Evolutionary conservation across 2,113 vertebrate species (phyloP).

Genomic region (Rhea pennata): DNA sequence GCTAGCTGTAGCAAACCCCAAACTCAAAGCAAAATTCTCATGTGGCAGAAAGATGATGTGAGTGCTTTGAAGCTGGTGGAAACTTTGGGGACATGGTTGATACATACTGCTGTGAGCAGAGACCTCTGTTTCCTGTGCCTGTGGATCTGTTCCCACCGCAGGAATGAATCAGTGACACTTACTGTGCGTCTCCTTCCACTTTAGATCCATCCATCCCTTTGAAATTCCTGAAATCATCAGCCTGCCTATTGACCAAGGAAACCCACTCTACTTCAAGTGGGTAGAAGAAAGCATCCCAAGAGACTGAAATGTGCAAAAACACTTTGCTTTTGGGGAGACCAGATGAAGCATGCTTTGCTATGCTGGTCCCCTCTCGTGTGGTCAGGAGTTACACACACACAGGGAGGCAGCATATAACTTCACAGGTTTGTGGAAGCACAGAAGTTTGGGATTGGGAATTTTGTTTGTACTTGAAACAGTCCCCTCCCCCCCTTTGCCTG

Average conservation of each 20-base stretch:
- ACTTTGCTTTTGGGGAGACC: rapidly evolving
- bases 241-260: slow-evolving; percentile 84
- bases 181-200: slow-evolving; percentile 18
- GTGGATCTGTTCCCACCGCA: not conserved
- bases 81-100: not conserved
- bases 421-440: rapidly evolving
- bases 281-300: slow-evolving; percentile 81
- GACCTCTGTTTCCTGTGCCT: not conserved
- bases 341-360: rapidly evolving
- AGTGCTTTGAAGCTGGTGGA: slow-evolving; percentile 1
- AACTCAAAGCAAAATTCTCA: slow-evolving; percentile 9
- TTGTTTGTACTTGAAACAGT: not conserved
- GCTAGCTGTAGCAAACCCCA: slow-evolving; percentile 7
- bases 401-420: not conserved
- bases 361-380: rapidly evolving
- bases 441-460: not conserved
- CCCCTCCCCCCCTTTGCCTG: not conserved
- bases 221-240: slow-evolving; percentile 88
- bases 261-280: slow-evolving; percentile 81
- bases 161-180: not conserved
- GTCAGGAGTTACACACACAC: rapidly evolving
- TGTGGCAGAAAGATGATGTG: not conserved
- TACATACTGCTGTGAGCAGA: not conserved
- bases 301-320: not conserved
- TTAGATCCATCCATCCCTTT: slow-evolving; percentile 87